Base-by-base conservation (phyloP, 2,888 invertebrate species). In the Tridacna crocea region DNA sequence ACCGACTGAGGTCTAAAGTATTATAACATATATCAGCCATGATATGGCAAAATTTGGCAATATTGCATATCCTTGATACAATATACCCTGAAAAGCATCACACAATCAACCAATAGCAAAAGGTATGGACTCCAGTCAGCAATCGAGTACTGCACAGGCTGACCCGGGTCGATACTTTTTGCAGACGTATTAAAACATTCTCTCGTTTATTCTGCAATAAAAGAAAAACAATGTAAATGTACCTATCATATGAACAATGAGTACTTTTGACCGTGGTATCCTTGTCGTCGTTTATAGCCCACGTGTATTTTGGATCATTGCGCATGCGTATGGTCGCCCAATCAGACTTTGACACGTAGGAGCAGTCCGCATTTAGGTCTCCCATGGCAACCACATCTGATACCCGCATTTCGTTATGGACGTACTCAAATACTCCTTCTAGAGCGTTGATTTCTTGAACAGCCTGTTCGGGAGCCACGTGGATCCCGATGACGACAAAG, bases 321-420 rank as follows among this genome's bases (percentile, higher is more conserved):
- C 88, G 66, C 26, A 92, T 72, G 12, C 79, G 72, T n/a, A 92
- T 84, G 19, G 66, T 66, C 22, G 75, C 61, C 89, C 89, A 89
- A 19, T 83, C 79, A 17, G 72, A 77, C 15, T 85, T 77, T 3
- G 81, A 73, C 24, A 92, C 89, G 80, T 90, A 91, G 12, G 46
- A 74, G 72, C 92, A 92, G 63, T 86, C 92, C 13, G 92, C 92
- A 75, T 92, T 92, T 60, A 92, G 81, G 77, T 92, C 92, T 0
- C 92, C 92, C 63, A 89, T 70, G 12, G 90, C 82, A 19, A 90
- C 80, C 24, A 90, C 75, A 68, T 90, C 76, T 17, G 83, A 66
- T 0, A 75, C 82, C 17, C 75, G 58, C 82, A 84, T 88, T 27
- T 27, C 77, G 15, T 74, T 60, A 3, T 46, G 60, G 22, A 88